These are phyloP conservation scores for Kryptopterus vitreolus DNA, from an alignment of 2,797 vertebrate species.

Conservation along the genomic window DNA sequence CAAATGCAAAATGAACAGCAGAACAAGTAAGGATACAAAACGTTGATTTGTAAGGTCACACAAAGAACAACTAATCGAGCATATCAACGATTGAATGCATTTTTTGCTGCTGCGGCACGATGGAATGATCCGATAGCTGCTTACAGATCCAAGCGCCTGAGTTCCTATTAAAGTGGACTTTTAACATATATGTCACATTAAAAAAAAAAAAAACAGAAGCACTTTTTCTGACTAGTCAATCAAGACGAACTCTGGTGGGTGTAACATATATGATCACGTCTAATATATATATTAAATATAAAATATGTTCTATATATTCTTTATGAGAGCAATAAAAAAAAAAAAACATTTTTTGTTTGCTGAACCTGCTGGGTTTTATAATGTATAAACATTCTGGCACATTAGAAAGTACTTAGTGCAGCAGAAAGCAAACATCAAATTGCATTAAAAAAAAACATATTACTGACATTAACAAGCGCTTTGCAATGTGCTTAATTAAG, in stretches of 20 bases:
- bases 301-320: not conserved
- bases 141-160: not conserved
- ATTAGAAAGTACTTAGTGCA: conserved; percentile 2
- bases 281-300: no score
- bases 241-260: not conserved
- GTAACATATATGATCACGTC: not conserved
- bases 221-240: not conserved
- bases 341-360: not conserved
- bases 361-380: conserved; percentile 6
- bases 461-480: not conserved
- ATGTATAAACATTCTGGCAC: conserved; percentile 6
- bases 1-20: no score
- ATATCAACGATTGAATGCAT: no score
- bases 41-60: no score
- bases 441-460: not conserved
- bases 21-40: no score
- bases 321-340: not conserved
- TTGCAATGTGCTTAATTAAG: not conserved
- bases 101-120: not conserved
- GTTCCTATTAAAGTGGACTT: not conserved
- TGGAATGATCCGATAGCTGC: not conserved
- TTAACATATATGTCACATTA: not conserved
- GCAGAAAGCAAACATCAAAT: not conserved
- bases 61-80: no score
- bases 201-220: no score